Evolutionary conservation across 1,140 invertebrate genomes (phyloP).

Genomic region (Leptopilina boulardi): DNA sequence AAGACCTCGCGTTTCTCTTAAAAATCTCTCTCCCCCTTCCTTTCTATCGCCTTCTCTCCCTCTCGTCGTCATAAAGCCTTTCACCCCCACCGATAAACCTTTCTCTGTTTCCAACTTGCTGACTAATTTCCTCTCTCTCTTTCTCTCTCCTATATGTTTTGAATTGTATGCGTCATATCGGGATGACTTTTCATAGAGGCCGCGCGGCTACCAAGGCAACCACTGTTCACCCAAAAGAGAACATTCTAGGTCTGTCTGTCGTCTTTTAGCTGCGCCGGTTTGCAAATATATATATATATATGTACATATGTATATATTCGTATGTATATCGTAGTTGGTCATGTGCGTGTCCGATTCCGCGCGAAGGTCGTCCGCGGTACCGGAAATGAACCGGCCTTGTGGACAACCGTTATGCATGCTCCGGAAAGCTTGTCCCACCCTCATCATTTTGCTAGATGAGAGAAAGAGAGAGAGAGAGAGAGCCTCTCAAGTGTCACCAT

Average conservation of each 20-base stretch:
- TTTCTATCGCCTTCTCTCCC: constrained; percentile 47
- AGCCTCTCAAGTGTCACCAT: background rate
- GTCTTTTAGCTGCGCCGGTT: constrained; percentile 32
- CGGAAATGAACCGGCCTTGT: constrained; percentile 74
- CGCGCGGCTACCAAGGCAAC: constrained; percentile 40
- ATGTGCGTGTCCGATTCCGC: constrained; percentile 69
- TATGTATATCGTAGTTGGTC: constrained; percentile 58
- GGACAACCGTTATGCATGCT: constrained; percentile 67
- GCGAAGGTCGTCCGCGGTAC: constrained; percentile 70
- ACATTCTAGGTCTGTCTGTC: constrained; percentile 39
- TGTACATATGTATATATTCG: constrained; percentile 39
- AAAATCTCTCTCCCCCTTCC: constrained; percentile 50
- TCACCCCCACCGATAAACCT: constrained; percentile 2
- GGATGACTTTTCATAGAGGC: constrained; percentile 46
- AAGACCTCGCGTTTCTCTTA: constrained; percentile 53
- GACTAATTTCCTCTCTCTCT: constrained; percentile 47
- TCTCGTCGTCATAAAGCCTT: constrained; percentile 38
- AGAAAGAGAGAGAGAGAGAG: no score
- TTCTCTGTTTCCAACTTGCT: constrained; percentile 46
- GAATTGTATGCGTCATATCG: constrained; percentile 40
- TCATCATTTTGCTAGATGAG: constrained; percentile 19
- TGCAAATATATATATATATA: no score
- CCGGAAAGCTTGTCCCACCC: constrained; percentile 50
- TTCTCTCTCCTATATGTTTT: constrained; percentile 40
- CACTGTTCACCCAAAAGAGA: constrained; percentile 39